These are phyloP conservation scores for Lagorchestes hirsutus DNA, from an alignment of 2,797 vertebrate genomes.

Conservation along the genomic window DNA sequence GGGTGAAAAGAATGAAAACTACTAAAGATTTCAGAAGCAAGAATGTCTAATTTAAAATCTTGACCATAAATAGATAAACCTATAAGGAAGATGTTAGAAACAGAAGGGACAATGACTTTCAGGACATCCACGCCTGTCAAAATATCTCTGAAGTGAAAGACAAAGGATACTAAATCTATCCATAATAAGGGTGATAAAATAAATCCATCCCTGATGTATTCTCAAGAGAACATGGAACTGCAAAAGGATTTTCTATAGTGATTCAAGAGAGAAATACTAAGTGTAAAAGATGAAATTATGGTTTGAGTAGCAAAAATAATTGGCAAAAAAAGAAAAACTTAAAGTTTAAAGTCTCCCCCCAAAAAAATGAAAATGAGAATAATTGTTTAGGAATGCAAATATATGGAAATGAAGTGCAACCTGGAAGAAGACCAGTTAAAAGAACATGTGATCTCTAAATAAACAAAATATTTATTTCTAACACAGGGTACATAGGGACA, in stretches of 20 bases:
- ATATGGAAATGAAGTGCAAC: not conserved
- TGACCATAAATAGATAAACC: not conserved
- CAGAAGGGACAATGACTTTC: not conserved
- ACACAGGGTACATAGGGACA: not conserved
- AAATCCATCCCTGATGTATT: not conserved
- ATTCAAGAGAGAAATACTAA: not conserved
- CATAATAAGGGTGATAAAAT: not conserved
- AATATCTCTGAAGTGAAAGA: not conserved
- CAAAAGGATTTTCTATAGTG: not conserved
- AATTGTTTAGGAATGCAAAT: not conserved
- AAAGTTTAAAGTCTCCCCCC: not conserved
- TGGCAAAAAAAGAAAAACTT: not conserved
- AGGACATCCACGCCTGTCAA: not conserved
- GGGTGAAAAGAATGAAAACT: not conserved
- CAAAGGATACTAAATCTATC: not conserved
- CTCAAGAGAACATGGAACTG: not conserved
- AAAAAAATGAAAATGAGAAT: not conserved
- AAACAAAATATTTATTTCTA: not conserved
- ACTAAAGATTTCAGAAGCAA: not conserved
- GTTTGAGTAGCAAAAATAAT: not conserved
- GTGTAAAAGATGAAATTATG: not conserved
- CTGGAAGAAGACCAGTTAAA: not conserved
- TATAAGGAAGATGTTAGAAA: not conserved
- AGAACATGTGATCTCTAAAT: not conserved
- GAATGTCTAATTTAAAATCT: not conserved